These are phyloP conservation scores for Crocuta crocuta DNA, from an alignment of 2,113 vertebrate genomes.

Conservation along the genomic window DNA sequence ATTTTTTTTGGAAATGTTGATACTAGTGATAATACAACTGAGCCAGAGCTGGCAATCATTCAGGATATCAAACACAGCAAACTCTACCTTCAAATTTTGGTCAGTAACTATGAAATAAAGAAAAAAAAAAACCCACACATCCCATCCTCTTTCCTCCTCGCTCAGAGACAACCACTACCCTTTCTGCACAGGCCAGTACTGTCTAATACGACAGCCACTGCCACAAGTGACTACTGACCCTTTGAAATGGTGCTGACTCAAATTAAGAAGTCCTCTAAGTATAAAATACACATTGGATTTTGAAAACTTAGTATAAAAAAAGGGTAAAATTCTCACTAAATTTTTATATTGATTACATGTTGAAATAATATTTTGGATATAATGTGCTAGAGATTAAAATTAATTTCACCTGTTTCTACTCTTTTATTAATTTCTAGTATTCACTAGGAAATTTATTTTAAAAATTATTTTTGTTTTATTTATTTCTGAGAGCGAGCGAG, in stretches of 20 bases:
- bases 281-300: not conserved
- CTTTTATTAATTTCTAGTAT: not conserved
- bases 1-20: not conserved
- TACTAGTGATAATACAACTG: not conserved
- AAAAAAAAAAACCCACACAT: not conserved
- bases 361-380: slow-evolving; percentile 11
- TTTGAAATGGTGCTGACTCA: not conserved
- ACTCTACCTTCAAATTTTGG: not conserved
- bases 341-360: not conserved
- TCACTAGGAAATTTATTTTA: too few relatives aligned
- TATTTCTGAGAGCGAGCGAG: too few relatives aligned
- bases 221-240: not conserved
- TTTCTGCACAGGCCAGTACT: not conserved
- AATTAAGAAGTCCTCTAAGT: not conserved
- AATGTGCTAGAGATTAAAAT: slow-evolving; percentile 32
- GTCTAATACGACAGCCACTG: not conserved
- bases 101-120: slow-evolving; percentile 18
- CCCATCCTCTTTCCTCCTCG: not conserved
- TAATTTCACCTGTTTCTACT: not conserved
- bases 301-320: slow-evolving; percentile 6
- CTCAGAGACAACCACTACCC: not conserved
- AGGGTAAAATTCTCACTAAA: not conserved
- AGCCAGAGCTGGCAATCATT: not conserved
- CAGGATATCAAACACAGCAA: slow-evolving; percentile 25
- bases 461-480: too few relatives aligned